Conservation (phyloP, 2,113 vertebrate species). For the Lutjanus erythropterus region DNA sequence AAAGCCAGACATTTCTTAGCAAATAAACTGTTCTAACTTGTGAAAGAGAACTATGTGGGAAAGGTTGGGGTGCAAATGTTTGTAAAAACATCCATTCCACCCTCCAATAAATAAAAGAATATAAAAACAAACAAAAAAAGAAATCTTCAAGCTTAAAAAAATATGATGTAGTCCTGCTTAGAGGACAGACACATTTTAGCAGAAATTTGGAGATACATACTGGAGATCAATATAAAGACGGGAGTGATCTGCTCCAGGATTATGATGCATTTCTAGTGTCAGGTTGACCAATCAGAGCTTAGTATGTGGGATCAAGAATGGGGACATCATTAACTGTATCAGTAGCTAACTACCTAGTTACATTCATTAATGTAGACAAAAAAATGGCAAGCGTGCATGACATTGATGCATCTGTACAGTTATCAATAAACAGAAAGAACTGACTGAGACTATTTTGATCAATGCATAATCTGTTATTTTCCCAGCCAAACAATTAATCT, state of each 20-base stretch:
- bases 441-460: neutral
- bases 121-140: conserved; percentile 27
- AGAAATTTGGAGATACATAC: neutral
- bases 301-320: neutral
- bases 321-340: neutral
- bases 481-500: too few relatives aligned
- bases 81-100: neutral
- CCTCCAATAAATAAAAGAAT: neutral
- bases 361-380: neutral
- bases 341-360: neutral
- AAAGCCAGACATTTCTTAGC: conserved; percentile 19
- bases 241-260: neutral
- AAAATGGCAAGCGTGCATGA: too few relatives aligned
- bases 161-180: neutral
- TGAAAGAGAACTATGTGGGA: neutral
- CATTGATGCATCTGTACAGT: neutral
- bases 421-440: neutral
- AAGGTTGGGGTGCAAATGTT: neutral
- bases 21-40: neutral
- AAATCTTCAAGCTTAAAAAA: conserved; percentile 6
- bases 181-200: neutral
- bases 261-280: neutral
- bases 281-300: neutral
- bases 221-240: neutral
- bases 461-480: too few relatives aligned